Evolutionary conservation across 2,888 invertebrate species (phyloP), one percentile per base, ranked within the genome.

Genomic region (Agrypnus murinus): DNA sequence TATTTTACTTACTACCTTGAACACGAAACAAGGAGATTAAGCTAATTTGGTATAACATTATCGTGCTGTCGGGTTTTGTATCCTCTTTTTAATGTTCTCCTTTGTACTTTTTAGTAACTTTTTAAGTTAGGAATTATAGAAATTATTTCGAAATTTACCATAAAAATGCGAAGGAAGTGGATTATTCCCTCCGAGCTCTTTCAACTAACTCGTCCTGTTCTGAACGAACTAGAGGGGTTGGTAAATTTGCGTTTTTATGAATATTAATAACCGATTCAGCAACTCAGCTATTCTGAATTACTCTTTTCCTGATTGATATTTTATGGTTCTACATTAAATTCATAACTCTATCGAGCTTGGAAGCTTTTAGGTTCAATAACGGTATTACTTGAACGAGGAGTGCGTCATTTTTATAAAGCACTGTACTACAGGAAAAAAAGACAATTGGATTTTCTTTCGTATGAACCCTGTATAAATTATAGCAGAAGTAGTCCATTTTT

Each of bases 271-370:
- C 17, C 10, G 53, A 40, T 64, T 45, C 53, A 50, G 53, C 43
- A 60, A 71, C 55, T 71, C 71, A 71, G 71, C 71, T 55, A 53
- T 71, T 71, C 64, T 53, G 50, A 71, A 71, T 64, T 57, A 68
- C 64, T 64, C 63, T 60, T 60, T 57, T 45, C 67, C 50, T 65
- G 68, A 71, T 71, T 71, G 68, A 71, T 68, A 59, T 68, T 68
- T 68, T 68, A 68, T 55, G 43, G 15, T 15, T 14, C 15, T 1
- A 34, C 40, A 50, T 59, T 59, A 66, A 59, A 50, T 40, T 59
- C 62, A 46, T 34, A 17, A 12, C 12, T 17, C 8, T 34, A 25
- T 43, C 59, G 36, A 31, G n/a, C n/a, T 38, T 38, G 12, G 38
- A 7, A 45, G 17, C n/a, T 48, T 25, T 25, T 10, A 10, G 9